Evolutionary conservation across 2,888 invertebrate species (phyloP).

Genomic region (Pegoplata infirma): DNA sequence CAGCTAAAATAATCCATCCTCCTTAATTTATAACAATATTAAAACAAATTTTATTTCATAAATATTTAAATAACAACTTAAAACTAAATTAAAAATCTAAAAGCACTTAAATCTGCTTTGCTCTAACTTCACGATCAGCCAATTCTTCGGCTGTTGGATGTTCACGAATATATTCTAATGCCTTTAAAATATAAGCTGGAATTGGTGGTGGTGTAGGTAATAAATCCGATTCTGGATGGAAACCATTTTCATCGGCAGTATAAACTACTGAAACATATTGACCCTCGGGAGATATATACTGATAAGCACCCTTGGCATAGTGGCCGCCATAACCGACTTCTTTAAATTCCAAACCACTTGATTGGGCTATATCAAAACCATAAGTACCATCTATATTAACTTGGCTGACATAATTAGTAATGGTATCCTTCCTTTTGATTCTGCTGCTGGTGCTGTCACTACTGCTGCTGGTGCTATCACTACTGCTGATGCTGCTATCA

Average conservation of each 20-base stretch:
- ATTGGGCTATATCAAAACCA: slow-evolving; percentile 78
- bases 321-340: slow-evolving; percentile 80
- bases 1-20: too few relatives aligned
- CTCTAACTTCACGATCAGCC: slow-evolving; percentile 68
- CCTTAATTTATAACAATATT: neutral
- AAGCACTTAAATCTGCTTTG: slow-evolving; percentile 64
- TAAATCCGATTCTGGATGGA: slow-evolving; percentile 71
- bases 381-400: slow-evolving; percentile 76
- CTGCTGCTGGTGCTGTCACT: too few relatives aligned
- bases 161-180: slow-evolving; percentile 68
- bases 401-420: slow-evolving; percentile 53
- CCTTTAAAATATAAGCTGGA: slow-evolving; percentile 69
- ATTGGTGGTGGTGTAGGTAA: slow-evolving; percentile 74
- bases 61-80: neutral
- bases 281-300: slow-evolving; percentile 73
- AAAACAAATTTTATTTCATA: neutral
- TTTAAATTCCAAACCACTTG: slow-evolving; percentile 80
- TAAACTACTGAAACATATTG: slow-evolving; percentile 67
- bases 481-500: too few relatives aligned
- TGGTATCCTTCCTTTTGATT: slow-evolving; percentile 47
- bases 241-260: slow-evolving; percentile 73
- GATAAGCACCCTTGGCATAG: slow-evolving; percentile 71
- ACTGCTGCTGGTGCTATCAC: too few relatives aligned
- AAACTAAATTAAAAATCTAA: slow-evolving; percentile 1
- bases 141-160: slow-evolving; percentile 74